Evolutionary conservation across 2,888 invertebrate genomes (phyloP).

Genomic region (Cantharis rustica): DNA sequence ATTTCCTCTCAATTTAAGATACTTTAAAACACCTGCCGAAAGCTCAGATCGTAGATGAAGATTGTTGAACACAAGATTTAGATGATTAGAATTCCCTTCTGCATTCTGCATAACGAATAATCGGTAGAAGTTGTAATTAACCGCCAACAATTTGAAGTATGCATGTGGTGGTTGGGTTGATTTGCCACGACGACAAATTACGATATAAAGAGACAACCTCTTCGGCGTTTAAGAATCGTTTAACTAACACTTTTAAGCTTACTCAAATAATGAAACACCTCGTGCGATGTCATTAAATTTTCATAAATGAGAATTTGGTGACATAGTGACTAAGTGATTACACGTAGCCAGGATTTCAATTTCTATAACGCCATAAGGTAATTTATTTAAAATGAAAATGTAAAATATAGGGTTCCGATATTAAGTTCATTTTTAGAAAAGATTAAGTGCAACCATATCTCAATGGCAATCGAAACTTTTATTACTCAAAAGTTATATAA

Average conservation of each 20-base stretch:
- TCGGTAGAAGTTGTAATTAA: slow-evolving; percentile 16
- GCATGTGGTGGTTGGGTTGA: slow-evolving; percentile 17
- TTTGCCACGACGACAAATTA: slow-evolving; percentile 30
- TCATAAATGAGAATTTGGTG: slow-evolving; percentile 9
- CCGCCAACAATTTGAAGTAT: slow-evolving; percentile 23
- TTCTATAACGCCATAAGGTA: slow-evolving; percentile 6
- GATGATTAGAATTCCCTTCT: slow-evolving; percentile 21
- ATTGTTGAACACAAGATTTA: slow-evolving; percentile 13
- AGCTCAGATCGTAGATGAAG: slow-evolving; percentile 18
- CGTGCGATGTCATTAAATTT: not conserved
- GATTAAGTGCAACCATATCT: slow-evolving; percentile 9
- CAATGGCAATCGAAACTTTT: slow-evolving; percentile 7
- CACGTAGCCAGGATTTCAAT: slow-evolving; percentile 5
- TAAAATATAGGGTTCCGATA: slow-evolving; percentile 14
- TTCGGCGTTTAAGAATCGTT: slow-evolving; percentile 50
- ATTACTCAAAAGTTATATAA: not conserved
- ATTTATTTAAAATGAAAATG: slow-evolving; percentile 17
- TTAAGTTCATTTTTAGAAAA: slow-evolving; percentile 14
- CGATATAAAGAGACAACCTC: slow-evolving; percentile 35
- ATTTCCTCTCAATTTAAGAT: slow-evolving; percentile 22
- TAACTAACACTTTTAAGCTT: slow-evolving; percentile 42
- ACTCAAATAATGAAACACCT: slow-evolving; percentile 8
- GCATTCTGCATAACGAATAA: slow-evolving; percentile 17
- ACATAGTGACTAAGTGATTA: slow-evolving; percentile 5
- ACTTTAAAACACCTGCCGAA: slow-evolving; percentile 22